Conservation (phyloP, 2,797 vertebrate genomes). For the Eulemur coronatus region DNA sequence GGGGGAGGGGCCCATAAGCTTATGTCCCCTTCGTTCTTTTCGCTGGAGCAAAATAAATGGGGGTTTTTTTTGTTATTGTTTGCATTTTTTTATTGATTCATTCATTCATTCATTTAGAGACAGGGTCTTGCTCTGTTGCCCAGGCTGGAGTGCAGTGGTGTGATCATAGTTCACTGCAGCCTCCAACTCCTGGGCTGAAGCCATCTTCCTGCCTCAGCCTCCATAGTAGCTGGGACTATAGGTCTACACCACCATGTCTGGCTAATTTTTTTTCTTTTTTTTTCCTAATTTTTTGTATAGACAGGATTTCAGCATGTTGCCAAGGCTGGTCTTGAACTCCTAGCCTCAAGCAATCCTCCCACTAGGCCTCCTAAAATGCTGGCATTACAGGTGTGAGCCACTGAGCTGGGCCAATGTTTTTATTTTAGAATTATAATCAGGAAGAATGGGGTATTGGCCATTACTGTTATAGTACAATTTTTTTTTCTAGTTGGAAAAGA, state of each 20-base stretch:
- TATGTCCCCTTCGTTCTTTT: background rate
- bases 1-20: background rate
- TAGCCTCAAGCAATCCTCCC: background rate
- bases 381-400: background rate
- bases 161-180: background rate
- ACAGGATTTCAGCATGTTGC: background rate
- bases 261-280: background rate
- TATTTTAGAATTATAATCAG: background rate
- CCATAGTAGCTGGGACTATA: background rate
- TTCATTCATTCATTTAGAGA: background rate
- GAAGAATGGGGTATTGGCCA: background rate
- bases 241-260: background rate
- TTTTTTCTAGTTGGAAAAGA: constrained; percentile 15
- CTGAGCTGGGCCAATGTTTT: background rate
- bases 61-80: background rate
- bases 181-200: background rate
- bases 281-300: background rate
- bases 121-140: background rate
- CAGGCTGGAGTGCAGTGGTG: background rate
- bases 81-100: background rate
- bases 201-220: background rate
- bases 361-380: background rate
- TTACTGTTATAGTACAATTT: background rate
- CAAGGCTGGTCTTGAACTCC: background rate
- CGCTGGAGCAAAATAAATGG: background rate